Conservation (phyloP, 1,140 invertebrate species). For the Drusus annulatus region DNA sequence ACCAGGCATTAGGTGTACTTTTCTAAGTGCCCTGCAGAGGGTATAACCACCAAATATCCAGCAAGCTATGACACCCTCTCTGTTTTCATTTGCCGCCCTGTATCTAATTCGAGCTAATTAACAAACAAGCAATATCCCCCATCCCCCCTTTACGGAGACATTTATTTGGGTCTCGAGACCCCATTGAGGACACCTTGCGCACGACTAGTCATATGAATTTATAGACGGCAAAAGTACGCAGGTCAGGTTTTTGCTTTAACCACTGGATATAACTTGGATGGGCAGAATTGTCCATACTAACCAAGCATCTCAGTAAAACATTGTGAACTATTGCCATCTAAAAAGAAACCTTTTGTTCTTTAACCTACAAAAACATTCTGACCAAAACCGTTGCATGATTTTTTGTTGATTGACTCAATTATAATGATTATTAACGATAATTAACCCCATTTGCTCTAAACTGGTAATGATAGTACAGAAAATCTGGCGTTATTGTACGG, state of each 20-base stretch:
- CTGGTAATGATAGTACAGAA: too few species aligned
- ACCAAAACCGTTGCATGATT: too few species aligned
- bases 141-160: conserved; percentile 45
- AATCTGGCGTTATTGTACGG: too few species aligned
- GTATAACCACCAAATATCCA: conserved; percentile 20
- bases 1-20: too few species aligned
- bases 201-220: conserved; percentile 54
- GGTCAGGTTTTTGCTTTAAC: conserved; percentile 49
- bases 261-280: conserved; percentile 5
- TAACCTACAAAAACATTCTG: too few species aligned
- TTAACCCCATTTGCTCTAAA: too few species aligned
- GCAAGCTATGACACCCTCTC: conserved; percentile 33
- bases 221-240: conserved; percentile 42
- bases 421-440: too few species aligned
- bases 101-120: conserved; percentile 57
- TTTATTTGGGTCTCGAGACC: conserved; percentile 49
- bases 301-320: neutral
- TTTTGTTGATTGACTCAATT: too few species aligned
- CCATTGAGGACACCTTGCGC: conserved; percentile 52
- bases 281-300: neutral
- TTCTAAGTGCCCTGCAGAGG: neutral
- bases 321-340: too few species aligned
- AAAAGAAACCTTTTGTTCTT: too few species aligned
- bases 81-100: conserved; percentile 41
- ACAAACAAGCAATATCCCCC: conserved; percentile 49